These are phyloP conservation scores for Sinosuthora webbiana DNA, from an alignment of 2,113 vertebrate species.

Conservation along the genomic window DNA sequence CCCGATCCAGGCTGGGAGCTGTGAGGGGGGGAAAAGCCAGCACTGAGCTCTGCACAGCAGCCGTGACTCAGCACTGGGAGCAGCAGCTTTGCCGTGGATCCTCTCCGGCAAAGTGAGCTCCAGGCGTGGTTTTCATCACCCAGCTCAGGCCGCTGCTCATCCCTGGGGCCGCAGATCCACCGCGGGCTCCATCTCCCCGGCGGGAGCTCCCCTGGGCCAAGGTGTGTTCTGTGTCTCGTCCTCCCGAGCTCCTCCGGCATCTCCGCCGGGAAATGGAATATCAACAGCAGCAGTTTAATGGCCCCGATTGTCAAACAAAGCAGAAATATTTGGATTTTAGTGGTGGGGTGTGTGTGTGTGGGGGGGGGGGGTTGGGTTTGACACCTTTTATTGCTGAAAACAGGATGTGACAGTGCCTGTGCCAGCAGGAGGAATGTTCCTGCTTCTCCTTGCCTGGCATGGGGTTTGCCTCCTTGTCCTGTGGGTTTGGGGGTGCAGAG, in stretches of 20 bases:
- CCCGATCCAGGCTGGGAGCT: fast-evolving
- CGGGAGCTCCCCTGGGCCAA: neutral
- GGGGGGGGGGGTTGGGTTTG: too few species aligned
- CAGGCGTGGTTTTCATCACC: fast-evolving
- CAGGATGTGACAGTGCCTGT: neutral
- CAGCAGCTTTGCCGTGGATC: neutral
- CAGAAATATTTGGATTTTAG: neutral
- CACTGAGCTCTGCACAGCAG: fast-evolving
- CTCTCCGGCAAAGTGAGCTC: neutral
- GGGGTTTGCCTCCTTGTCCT: neutral
- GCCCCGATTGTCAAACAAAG: neutral
- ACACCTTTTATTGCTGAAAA: neutral
- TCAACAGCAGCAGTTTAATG: neutral
- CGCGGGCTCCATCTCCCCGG: fast-evolving
- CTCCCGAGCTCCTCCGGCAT: neutral
- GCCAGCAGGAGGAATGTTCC: neutral
- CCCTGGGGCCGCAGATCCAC: neutral
- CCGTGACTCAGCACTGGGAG: neutral
- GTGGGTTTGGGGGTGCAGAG: neutral
- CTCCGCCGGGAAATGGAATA: neutral
- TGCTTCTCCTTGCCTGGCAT: neutral
- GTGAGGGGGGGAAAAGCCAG: neutral
- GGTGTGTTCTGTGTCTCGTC: neutral
- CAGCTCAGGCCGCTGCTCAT: neutral
- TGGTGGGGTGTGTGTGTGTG: fast-evolving